phyloP scores from a whole-genome alignment of 2,797 vertebrate genomes.

The Ptychobarbus kaznakovi region DNA sequence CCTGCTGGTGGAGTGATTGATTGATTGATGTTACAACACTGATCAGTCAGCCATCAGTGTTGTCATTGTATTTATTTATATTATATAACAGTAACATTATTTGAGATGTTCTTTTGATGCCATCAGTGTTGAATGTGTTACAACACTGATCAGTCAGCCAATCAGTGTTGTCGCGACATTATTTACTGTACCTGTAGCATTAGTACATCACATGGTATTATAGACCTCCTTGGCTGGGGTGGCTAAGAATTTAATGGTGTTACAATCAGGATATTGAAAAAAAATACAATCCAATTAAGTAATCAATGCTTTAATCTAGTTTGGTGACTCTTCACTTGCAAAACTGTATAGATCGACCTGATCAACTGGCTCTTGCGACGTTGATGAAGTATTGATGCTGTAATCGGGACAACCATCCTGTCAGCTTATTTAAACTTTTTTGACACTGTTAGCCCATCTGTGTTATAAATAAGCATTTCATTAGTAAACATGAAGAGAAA shows the following conservation, averaged over 20 bases:
- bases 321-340: neutral
- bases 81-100: neutral
- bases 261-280: slow-evolving; percentile 26
- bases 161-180: neutral
- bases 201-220: neutral
- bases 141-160: too few species aligned
- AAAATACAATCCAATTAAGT: slow-evolving; percentile 30
- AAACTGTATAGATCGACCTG: neutral
- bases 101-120: neutral
- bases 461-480: slow-evolving; percentile 5
- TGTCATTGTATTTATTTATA: neutral
- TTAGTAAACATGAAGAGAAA: slow-evolving; percentile 22
- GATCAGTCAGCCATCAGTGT: too few species aligned
- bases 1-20: neutral
- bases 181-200: neutral
- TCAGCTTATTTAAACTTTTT: neutral
- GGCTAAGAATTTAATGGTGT: neutral
- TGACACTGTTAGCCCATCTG: neutral
- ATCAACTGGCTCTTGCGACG: slow-evolving; percentile 17
- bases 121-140: too few species aligned
- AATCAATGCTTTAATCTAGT: slow-evolving; percentile 45
- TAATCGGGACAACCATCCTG: slow-evolving; percentile 16
- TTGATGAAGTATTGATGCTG: slow-evolving; percentile 12
- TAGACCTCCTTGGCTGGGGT: neutral
- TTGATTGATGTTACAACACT: too few species aligned